Percentiles rank a stretch among this genome's conserved stretches.
Conservation (phyloP, 2,888 invertebrate genomes). For the Acrobeloides nanus region DNA sequence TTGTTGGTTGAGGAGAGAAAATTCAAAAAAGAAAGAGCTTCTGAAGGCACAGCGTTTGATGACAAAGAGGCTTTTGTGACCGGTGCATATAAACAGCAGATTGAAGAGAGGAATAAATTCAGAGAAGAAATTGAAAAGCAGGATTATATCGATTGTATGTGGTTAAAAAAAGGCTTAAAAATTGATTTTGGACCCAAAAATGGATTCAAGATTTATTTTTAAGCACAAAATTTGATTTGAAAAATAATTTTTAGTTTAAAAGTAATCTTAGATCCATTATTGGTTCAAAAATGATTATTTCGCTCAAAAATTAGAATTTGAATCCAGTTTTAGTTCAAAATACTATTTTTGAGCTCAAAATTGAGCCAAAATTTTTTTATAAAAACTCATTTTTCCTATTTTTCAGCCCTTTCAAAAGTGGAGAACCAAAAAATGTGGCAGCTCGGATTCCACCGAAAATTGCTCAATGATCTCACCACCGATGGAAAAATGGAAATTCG, state of each 20-base stretch:
- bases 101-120: slow-evolving; percentile 76
- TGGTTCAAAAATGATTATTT: slow-evolving; percentile 4
- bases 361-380: too few species aligned
- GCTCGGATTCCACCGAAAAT: neutral
- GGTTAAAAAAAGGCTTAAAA: neutral
- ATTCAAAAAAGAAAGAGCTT: slow-evolving; percentile 85
- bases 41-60: slow-evolving; percentile 82
- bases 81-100: slow-evolving; percentile 80
- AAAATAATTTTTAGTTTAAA: too few species aligned
- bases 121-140: slow-evolving; percentile 77
- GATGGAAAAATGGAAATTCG: slow-evolving; percentile 1
- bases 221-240: slow-evolving; percentile 3
- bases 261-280: slow-evolving; percentile 5
- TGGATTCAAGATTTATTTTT: neutral
- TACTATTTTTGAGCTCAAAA: too few species aligned
- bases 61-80: slow-evolving; percentile 97
- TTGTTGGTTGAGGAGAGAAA: slow-evolving; percentile 78
- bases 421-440: slow-evolving; percentile 1
- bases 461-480: neutral
- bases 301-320: slow-evolving; percentile 3
- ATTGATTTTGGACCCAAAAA: neutral
- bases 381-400: too few species aligned
- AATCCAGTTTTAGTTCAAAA: too few species aligned
- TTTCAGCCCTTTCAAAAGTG: too few species aligned
- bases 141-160: slow-evolving; percentile 70